Conservation (phyloP, 2,113 vertebrate species). For the Calidris pugnax region DNA sequence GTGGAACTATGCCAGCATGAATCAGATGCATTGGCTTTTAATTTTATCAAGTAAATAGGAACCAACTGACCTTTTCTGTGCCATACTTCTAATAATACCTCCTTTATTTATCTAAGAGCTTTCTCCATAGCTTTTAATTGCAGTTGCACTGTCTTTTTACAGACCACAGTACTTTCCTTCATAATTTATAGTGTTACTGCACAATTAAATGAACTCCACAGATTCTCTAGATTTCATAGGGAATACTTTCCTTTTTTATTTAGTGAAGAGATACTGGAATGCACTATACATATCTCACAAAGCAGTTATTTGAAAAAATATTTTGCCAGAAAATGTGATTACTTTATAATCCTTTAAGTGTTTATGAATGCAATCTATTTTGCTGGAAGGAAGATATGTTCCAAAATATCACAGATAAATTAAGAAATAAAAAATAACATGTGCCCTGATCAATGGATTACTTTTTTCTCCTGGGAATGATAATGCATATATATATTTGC, state of each 20-base stretch:
- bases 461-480: not conserved
- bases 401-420: not conserved
- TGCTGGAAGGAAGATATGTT: conserved; percentile 2
- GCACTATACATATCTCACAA: not conserved
- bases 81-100: not conserved
- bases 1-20: not conserved
- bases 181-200: conserved; percentile 5
- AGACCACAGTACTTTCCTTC: not conserved
- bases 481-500: not conserved
- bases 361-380: conserved; percentile 16
- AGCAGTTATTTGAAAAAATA: not conserved
- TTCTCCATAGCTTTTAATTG: conserved; percentile 43
- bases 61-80: not conserved
- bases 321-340: not conserved
- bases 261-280: not conserved
- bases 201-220: not conserved
- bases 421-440: conserved; percentile 45
- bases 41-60: conserved; percentile 23
- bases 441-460: conserved; percentile 18
- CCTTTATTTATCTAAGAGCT: conserved; percentile 40
- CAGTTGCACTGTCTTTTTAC: not conserved
- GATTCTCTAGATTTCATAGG: not conserved
- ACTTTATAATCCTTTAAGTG: not conserved
- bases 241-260: not conserved
- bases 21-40: not conserved